phyloP scores from a whole-genome alignment of 2,113 vertebrate genomes.

The Desmodus rotundus region DNA sequence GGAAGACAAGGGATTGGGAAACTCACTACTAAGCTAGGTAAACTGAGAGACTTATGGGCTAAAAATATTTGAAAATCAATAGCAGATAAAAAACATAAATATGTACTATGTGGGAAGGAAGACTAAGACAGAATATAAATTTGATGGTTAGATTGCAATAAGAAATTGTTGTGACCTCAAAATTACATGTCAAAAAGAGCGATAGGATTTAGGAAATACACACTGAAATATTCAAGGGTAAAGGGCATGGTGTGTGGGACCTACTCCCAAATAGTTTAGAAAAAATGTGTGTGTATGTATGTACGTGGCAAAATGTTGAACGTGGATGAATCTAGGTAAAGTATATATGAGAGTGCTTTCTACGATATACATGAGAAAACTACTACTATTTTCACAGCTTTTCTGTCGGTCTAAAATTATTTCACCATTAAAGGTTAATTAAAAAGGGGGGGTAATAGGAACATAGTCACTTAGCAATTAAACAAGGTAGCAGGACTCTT shows the following conservation, averaged over 20 bases:
- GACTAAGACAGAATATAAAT: neutral
- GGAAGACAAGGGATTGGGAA: neutral
- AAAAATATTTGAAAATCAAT: conserved; percentile 26
- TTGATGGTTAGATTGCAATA: neutral
- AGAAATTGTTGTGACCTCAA: neutral
- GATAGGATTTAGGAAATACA: neutral
- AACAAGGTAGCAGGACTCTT: neutral
- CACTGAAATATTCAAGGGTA: neutral
- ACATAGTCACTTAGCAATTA: neutral
- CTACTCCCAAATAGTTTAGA: neutral
- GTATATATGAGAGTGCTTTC: neutral
- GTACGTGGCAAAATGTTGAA: neutral
- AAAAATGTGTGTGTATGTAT: neutral
- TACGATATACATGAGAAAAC: neutral
- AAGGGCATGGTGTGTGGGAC: neutral
- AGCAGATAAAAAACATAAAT: neutral
- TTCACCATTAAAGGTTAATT: neutral
- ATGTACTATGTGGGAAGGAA: neutral
- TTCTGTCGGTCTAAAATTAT: neutral
- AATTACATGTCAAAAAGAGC: neutral
- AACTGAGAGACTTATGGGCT: neutral
- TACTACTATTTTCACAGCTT: neutral
- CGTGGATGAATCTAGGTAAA: neutral
- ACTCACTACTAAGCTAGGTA: neutral
- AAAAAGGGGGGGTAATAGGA: neutral